Base-by-base conservation (phyloP, 2,113 vertebrate species). In the Oophaga pumilio region DNA sequence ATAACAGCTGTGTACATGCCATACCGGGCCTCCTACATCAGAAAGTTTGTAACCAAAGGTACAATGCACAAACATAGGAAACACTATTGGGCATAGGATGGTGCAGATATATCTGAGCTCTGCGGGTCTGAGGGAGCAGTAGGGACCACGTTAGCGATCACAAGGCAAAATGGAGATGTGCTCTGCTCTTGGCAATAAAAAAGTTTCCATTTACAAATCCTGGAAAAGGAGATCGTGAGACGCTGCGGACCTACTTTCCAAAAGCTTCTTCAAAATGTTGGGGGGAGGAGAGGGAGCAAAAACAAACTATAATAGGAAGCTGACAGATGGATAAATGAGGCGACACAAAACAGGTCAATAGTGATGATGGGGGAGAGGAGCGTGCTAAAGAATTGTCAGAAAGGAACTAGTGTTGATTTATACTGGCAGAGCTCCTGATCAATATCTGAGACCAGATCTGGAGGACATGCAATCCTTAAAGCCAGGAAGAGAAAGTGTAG, bases 221-320 rank as follows among this genome's bases (percentile, higher is more conserved):
- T 81, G 85, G 64, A 73, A 87, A 81, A 69, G 33, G 13, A 68
- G 57, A 80, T n/a, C 20, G 68, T 9, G 52, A 26, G 77, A 43
- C 28, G 69, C 62, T 60, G 85, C 76, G n/a, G 49, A 74, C 59
- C 82, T 17, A 26, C 53, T 80, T 76, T 52, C 15, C 84, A 10
- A 28, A 7, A 26, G 66, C 6, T 59, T 59, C 56, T 59, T 6
- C 28, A n/a, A 59, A 78, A 53, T 7, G n/a, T 76, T 71, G 9
- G 50, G 57, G 26, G 43, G 20, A 43, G 53, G 56, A n/a, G n/a
- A n/a, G 43, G 73, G 56, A 50, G 71, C 1, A 13, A 24, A 28
- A 59, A 15, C 8, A 66, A 66, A 78, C 22, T 52, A 76, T 8
- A 64, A 9, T 60, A 74, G 7, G n/a, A 26, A 50, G 14, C 26